Conservation (phyloP, 2,797 vertebrate species). For the Urocyon cinereoargenteus region DNA sequence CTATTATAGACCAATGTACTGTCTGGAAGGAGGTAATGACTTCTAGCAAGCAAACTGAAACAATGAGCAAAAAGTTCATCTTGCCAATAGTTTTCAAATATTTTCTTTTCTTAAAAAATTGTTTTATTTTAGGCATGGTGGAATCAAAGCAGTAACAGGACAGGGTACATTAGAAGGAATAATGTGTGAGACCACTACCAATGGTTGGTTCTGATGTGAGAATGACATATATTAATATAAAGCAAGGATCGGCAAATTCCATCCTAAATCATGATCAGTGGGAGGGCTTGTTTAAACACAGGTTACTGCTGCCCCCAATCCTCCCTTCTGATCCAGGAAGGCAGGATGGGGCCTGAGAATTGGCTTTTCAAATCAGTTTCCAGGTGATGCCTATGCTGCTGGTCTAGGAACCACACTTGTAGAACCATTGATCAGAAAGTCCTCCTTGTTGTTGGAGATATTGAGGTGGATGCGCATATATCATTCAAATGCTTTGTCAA, state of each 20-base stretch:
- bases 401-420: background rate
- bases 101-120: no score
- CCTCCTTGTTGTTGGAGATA: background rate
- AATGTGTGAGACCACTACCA: background rate
- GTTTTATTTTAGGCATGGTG: background rate
- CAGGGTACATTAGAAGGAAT: background rate
- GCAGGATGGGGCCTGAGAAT: background rate
- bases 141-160: background rate
- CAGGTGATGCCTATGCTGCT: accelerated
- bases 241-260: background rate
- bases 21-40: background rate
- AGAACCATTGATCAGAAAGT: background rate
- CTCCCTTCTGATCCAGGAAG: background rate
- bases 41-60: background rate
- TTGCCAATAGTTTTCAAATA: background rate
- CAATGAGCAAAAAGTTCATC: background rate
- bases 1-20: background rate
- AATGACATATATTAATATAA: background rate
- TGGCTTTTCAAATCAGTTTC: background rate
- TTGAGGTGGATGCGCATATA: background rate
- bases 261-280: accelerated
- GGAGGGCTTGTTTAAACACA: background rate
- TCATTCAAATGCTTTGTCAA: background rate
- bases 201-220: background rate
- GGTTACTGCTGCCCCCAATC: background rate